These are phyloP conservation scores for Paracanthobrama guichenoti DNA, from an alignment of 2,113 vertebrate genomes.

Conservation along the genomic window DNA sequence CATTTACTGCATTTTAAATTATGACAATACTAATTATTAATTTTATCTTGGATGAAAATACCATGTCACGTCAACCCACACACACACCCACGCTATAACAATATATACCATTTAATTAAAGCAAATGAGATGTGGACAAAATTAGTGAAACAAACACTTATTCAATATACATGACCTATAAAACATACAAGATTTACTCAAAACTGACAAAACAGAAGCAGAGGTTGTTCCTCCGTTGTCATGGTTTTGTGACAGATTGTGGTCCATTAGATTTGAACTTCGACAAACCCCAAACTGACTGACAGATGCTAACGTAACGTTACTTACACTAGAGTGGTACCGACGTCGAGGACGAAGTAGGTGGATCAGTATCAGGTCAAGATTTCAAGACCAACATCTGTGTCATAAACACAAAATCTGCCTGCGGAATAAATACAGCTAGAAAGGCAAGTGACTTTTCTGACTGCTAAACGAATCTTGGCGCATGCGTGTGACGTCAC, in stretches of 20 bases:
- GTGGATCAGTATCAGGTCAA: background rate
- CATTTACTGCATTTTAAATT: too few relatives aligned
- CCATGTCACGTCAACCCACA: too few relatives aligned
- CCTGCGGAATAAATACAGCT: background rate
- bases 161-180: background rate
- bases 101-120: background rate
- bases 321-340: conserved; percentile 3
- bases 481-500: background rate
- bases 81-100: background rate
- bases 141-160: background rate
- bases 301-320: too few relatives aligned
- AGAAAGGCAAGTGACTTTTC: background rate
- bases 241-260: background rate
- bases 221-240: background rate
- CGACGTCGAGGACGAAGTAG: background rate
- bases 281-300: background rate
- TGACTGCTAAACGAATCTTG: background rate
- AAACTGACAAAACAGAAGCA: background rate
- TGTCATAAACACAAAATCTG: background rate
- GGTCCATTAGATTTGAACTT: background rate
- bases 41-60: too few relatives aligned
- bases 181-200: background rate
- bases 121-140: background rate
- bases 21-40: too few relatives aligned
- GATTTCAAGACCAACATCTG: background rate